Base-by-base conservation (phyloP, 2,797 vertebrate genomes). In the Yasuhikotakia modesta region DNA sequence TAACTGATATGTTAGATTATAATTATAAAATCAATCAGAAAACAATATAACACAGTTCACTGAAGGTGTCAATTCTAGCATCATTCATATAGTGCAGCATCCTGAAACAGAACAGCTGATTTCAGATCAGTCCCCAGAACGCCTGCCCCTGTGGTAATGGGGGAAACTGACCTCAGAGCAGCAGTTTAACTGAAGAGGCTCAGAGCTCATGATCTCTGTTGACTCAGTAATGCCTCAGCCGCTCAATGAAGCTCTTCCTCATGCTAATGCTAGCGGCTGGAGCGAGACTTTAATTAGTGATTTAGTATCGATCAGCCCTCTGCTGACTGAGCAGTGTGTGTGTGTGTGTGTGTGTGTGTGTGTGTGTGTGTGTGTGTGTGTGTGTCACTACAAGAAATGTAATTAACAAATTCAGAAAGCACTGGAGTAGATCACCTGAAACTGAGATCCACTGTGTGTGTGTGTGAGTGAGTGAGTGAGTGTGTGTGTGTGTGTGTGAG, bases 171-270 rank as follows among this genome's bases (percentile, higher is more conserved):
- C 64, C 55, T 46, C 21, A 14, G 63, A 39, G 17, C 74, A 11
- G 70, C 53, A 39, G 19, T 70, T 50, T 39, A 73, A 60, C 43
- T 55, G 7, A 10, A 32, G 71, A 61, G 50, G 53, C 48, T 74
- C 35, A 83, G 83, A 87, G 85, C 87, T 83, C 83, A 81, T 85
- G 84, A 87, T 89, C 87, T 88, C 89, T 87, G 87, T 87, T 78
- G 85, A 80, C 87, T 88, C 91, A 89, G 89, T 83, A 60, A 78
- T 74, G 86, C 87, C 85, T 73, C 86, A 89, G 66, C 48, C 27
- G 75, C 22, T 77, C 75, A 68, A 60, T 70, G 65, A 77, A 68
- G 75, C 43, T 45, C 66, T 77, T 77, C 75, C 75, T 77, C 39
- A 13, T 50, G 43, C 74, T 73, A 79, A 72, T 79, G 70, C 43